These are phyloP conservation scores for Notocelia uddmanniana DNA, from an alignment of 2,888 invertebrate species.

Conservation along the genomic window DNA sequence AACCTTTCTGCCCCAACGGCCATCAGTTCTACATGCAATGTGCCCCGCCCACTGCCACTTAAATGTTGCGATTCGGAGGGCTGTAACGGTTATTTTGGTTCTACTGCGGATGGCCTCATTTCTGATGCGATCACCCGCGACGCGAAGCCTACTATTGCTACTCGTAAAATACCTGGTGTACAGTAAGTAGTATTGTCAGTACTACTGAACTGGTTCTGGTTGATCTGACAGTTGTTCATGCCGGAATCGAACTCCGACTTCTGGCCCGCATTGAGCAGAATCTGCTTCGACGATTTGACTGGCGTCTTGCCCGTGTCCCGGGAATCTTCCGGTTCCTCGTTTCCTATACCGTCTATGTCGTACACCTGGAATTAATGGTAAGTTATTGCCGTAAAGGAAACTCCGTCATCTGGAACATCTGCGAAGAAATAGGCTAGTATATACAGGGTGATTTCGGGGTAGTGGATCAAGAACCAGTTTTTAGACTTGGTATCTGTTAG, in stretches of 20 bases:
- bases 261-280: constrained; percentile 79
- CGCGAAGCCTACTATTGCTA: no score
- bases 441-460: no score
- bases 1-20: no score
- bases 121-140: no score
- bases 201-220: constrained; percentile 63
- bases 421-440: not conserved
- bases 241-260: constrained; percentile 82
- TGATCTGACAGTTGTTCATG: constrained; percentile 80
- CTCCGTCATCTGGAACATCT: no score
- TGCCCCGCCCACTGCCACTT: no score
- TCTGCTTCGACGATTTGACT: constrained; percentile 80
- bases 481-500: no score
- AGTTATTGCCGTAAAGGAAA: constrained; percentile 13
- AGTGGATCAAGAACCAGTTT: no score
- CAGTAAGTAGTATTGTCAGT: constrained; percentile 79
- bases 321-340: constrained; percentile 74
- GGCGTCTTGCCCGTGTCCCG: constrained; percentile 64
- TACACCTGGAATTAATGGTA: constrained; percentile 69
- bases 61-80: no score
- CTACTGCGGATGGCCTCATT: no score
- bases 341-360: constrained; percentile 80
- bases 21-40: no score
- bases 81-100: no score
- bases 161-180: constrained; percentile 61